phyloP scores from a whole-genome alignment of 2,888 invertebrate genomes.

The Heliothis peltigera region DNA sequence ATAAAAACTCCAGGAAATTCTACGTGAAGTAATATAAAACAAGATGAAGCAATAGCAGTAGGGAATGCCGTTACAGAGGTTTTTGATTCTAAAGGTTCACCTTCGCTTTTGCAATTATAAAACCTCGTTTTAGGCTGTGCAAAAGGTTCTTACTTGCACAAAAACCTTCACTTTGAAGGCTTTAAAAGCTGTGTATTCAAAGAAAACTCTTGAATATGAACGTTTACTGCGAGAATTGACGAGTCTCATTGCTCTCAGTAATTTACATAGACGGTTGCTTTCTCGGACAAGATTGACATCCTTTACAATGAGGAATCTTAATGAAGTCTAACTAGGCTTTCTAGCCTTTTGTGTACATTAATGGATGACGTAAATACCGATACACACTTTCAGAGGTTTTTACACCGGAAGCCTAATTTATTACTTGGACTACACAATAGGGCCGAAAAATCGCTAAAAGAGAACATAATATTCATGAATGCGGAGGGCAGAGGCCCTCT shows the following conservation, averaged over 20 bases:
- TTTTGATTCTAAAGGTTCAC: background rate
- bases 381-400: background rate
- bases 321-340: conserved; percentile 27
- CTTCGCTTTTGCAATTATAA: background rate
- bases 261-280: conserved; percentile 47
- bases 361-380: background rate
- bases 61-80: background rate
- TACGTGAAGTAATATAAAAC: conserved; percentile 19
- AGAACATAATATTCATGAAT: conserved; percentile 10
- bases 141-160: background rate
- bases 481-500: conserved; percentile 65
- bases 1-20: conserved; percentile 35
- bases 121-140: conserved; percentile 2
- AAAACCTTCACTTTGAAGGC: conserved; percentile 6
- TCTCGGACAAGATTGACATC: conserved; percentile 51
- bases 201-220: conserved; percentile 8
- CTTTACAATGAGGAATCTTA: conserved; percentile 40
- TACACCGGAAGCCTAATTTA: background rate
- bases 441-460: background rate
- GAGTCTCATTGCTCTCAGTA: conserved; percentile 15
- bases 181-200: conserved; percentile 14
- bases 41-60: background rate
- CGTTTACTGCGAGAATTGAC: conserved; percentile 23
- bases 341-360: conserved; percentile 9
- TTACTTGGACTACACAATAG: background rate